Evolutionary conservation across 2,113 vertebrate genomes (phyloP).

Genomic region (Calcarius ornatus): DNA sequence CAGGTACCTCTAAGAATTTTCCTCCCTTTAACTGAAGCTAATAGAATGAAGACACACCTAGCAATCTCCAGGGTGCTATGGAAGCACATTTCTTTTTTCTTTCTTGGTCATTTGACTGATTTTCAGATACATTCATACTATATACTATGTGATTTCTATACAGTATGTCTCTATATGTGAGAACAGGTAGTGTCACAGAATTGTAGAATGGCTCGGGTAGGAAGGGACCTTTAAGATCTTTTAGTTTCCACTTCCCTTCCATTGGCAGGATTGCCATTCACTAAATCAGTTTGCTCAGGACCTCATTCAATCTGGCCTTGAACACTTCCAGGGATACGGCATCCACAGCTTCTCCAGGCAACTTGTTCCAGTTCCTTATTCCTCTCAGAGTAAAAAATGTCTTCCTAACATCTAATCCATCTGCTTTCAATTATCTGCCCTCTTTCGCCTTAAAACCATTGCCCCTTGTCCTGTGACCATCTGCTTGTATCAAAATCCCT

Average conservation of each 20-base stretch:
- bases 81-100: neutral
- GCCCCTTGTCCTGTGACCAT: neutral
- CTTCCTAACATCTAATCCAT: neutral
- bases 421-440: neutral
- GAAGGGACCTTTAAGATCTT: neutral
- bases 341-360: neutral
- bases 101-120: neutral
- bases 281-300: neutral
- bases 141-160: neutral
- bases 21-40: neutral
- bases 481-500: neutral
- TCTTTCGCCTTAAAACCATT: neutral
- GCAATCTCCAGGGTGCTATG: neutral
- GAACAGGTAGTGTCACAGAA: neutral
- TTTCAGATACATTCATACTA: neutral
- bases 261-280: neutral
- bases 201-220: neutral
- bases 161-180: neutral
- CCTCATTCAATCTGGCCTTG: neutral
- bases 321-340: neutral
- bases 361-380: neutral
- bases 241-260: neutral
- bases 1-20: neutral
- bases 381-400: neutral
- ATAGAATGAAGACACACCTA: neutral